Base-by-base conservation (phyloP, 2,113 vertebrate genomes). In the Rhegmatorhina hoffmannsi region DNA sequence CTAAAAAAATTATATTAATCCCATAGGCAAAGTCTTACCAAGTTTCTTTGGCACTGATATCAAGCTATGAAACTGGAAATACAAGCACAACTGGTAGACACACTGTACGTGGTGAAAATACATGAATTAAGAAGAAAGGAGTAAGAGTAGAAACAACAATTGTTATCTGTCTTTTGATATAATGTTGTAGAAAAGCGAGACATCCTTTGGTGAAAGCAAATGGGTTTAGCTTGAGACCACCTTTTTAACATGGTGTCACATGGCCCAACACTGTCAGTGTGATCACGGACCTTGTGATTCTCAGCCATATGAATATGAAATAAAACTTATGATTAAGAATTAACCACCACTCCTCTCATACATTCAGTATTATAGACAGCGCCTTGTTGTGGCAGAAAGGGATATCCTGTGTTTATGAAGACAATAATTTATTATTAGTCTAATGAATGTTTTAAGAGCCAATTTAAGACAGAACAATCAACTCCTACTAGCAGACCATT, bases 251-350 rank as follows among this genome's bases (percentile, higher is more conserved):
- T 26, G 5, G 2, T 74, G 33, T 3, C 12, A 75, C 4, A 8
- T 43, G 31, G 10, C 9, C 14, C 23, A 70, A 55, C 3, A 19
- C 9, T 31, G 19, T 31, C 52, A 72, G 2, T 0, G 0, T 72
- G 52, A 58, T 8, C 5, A 7, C 4, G 38, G 20, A 77, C 5
- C 11, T 10, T 52, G 26, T 36, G 58, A 87, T 67, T 67, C 23
- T 87, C 24, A 66, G 10, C 55, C 28, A 56, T 55, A 55, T 2
- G 14, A 69, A 56, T 47, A 75, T 21, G 17, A 47, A 46, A 44
- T 50, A 83, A 78, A 44, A 38, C 4, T 33, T 44, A 33, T 55
- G 17, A 46, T 85, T 72, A 73, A 62, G 9, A 9, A 67, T 59
- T 64, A 91, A 55, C 4, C 7, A 82, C 7, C 18, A 78, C 24